phyloP scores from a whole-genome alignment of 1,140 invertebrate species.

The Neodiprion lecontei region DNA sequence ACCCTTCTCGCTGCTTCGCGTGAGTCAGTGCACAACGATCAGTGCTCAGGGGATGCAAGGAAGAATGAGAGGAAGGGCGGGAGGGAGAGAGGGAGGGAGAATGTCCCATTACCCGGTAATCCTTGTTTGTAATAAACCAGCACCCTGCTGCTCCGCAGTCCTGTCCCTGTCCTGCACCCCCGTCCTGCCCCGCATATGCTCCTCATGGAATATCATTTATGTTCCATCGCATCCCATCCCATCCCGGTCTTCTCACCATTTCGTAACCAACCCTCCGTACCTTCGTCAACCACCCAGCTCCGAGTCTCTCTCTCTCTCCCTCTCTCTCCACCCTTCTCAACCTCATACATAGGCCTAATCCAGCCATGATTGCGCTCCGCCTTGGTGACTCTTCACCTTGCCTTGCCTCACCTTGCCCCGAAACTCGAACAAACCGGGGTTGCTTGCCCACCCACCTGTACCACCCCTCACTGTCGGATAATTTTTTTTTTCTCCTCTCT shows the following conservation, averaged over 20 bases:
- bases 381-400: neutral
- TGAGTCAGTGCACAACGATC: conserved; percentile 22
- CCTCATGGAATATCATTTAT: conserved; percentile 61
- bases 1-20: neutral
- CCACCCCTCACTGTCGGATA: too few relatives aligned
- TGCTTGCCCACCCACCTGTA: too few relatives aligned
- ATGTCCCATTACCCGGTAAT: conserved; percentile 60
- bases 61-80: conserved; percentile 43
- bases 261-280: neutral
- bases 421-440: too few relatives aligned
- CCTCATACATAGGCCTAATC: conserved; percentile 54
- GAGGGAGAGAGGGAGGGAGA: conserved; percentile 46
- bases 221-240: conserved; percentile 47
- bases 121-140: conserved; percentile 63
- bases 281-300: conserved; percentile 1
- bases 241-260: conserved; percentile 13
- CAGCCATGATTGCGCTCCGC: conserved; percentile 51
- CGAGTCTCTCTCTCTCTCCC: neutral
- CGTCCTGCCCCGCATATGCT: conserved; percentile 54
- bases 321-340: conserved; percentile 28
- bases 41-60: conserved; percentile 26
- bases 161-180: conserved; percentile 35
- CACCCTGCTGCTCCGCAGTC: conserved; percentile 46
- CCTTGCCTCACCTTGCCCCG: too few relatives aligned
- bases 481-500: too few relatives aligned